Evolutionary conservation across 2,113 vertebrate species (phyloP).

Genomic region (Fulica atra): DNA sequence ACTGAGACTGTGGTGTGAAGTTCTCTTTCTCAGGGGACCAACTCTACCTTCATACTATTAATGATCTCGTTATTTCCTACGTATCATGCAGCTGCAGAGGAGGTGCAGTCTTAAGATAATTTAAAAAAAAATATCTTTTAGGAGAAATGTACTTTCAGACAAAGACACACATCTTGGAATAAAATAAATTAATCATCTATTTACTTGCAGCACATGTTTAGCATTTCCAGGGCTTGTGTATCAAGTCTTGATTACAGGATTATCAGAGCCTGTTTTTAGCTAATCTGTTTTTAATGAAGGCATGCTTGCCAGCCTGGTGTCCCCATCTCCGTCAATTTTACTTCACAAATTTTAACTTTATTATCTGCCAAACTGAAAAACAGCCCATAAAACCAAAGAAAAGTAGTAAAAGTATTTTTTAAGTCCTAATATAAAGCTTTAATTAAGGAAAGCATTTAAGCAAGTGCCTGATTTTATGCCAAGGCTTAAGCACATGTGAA

Average conservation of each 20-base stretch:
- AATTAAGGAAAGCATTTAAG: conserved; percentile 57
- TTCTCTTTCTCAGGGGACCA: not conserved
- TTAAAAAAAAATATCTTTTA: conserved; percentile 17
- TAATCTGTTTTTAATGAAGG: conserved; percentile 67
- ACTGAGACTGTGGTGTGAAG: not conserved
- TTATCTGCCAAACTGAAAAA: not conserved
- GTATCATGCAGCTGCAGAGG: conserved; percentile 1
- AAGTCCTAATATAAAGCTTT: conserved; percentile 23
- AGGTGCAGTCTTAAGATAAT: not conserved
- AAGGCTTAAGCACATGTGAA: conserved; percentile 49
- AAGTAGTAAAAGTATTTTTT: conserved; percentile 24
- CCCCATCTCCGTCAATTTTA: conserved; percentile 18
- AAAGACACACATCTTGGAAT: not conserved
- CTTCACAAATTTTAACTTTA: conserved; percentile 14
- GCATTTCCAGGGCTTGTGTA: conserved; percentile 52
- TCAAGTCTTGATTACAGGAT: conserved; percentile 59
- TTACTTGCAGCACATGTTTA: conserved; percentile 58
- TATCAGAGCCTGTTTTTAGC: conserved; percentile 42
- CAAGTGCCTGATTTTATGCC: conserved; percentile 30
- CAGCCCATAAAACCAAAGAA: not conserved
- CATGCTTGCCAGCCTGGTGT: conserved; percentile 24
- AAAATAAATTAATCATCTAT: conserved; percentile 51
- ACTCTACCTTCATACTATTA: not conserved
- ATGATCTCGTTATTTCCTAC: conserved; percentile 16
- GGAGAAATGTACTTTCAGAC: conserved; percentile 16